Base-by-base conservation (phyloP, 2,113 vertebrate species). In the Sialia sialis region DNA sequence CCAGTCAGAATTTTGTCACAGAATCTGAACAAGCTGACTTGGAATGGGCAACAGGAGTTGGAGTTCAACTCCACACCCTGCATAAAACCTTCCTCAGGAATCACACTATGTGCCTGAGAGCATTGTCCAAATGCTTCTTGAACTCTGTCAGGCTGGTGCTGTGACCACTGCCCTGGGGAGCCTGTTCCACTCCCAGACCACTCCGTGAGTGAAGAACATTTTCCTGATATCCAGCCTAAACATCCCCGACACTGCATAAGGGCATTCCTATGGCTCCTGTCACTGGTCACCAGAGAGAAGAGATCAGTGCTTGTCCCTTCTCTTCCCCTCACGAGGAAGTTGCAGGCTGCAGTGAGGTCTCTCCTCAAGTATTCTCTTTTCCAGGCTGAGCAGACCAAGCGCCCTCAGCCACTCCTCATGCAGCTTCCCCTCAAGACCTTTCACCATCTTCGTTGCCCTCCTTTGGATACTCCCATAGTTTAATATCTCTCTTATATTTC, bases 261-360 rank as follows among this genome's bases (percentile, higher is more conserved):
- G 11, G 3, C 11, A 36, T 58, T 76, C 17, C 21, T 21, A 3
- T 11, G 13, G 8, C 2, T 59, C 36, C 36, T 85, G 26, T 36
- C 30, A 14, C 25, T 58, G 51, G 7, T 58, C 20, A 36, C 13
- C 11, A 30, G 3, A 43, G 30, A 41, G 36, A 20, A 48, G 13
- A 26, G 36, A 17, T 43, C 44, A 26, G 7, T 22, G 21, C 2
- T 32, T 36, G 16, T 3, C 21, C 7, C 32, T 76, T 11, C 26
- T 36, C 9, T 76, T 27, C 26, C 9, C 2, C 14, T 51, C 38
- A 15, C 0, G 6, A 38, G 7, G 62, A 38, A 51, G 10, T 3
- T 18, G 11, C 0, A 39, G 49, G 2, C 16, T 32, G 21, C 44
- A 26, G 0, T 22, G 44, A 22, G 11, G 17, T 68, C 6, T 67